Evolutionary conservation across 2,888 invertebrate species (phyloP), one percentile per base, ranked within the genome.

Genomic region (Lycaena phlaeas): DNA sequence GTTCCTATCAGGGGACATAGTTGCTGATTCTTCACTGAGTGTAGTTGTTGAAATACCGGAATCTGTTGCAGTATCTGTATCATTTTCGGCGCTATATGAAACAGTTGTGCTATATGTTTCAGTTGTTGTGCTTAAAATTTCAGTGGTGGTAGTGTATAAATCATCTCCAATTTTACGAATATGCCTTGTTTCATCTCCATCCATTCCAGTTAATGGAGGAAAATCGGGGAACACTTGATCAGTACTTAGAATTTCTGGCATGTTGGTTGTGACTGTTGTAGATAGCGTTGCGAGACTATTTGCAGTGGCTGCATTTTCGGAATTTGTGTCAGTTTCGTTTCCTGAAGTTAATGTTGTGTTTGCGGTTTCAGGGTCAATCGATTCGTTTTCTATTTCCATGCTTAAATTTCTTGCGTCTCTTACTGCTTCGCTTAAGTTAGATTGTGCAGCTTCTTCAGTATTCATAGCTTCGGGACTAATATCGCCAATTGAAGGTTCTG

Each of bases 111-210:
- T 17, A 2, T 22, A 11, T 1, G 4, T 12, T 17, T 34, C 4
- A 22, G 5, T 18, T 12, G 18, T 29, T 29, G 14, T 10, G 18
- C 2, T 6, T 7, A 31, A 3, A 18, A 6, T 14, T 12, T 34
- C 11, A 11, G 12, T 7, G 1, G 34, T 34, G 11, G 18, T 34
- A 2, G 34, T 34, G 7, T 12, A 22, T 7, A 34, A 9, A n/a
- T 34, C 34, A 4, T 34, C 34, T 4, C 34, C 34, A 6, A 34
- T 34, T 22, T 34, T 34, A 22, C 34, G 44, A 28, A 40, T 27
- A 27, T 37, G 31, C 4, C 34, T 34, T 4, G 17, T 34, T 34
- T 34, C 34, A 4, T 34, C 34, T 12, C 34, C 34, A 2, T 34
- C 34, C 34, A 34, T 34, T 7, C 34, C 34, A 12, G 34, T 22